Percentiles rank a stretch among this genome's conserved stretches.
phyloP scores from a whole-genome alignment of 2,888 invertebrate species.

The Drosophila helvetica region DNA sequence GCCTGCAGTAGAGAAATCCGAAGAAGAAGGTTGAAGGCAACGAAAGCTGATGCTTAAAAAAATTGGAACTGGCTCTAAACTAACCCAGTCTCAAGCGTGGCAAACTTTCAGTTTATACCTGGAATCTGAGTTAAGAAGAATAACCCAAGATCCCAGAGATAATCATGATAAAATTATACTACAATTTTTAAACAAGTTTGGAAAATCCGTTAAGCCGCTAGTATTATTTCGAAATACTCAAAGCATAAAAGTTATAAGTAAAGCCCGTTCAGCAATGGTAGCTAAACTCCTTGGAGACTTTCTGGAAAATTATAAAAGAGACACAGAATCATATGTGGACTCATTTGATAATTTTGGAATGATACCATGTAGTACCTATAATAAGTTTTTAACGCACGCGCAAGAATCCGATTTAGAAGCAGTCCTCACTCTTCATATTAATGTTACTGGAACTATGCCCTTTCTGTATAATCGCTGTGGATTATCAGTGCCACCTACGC shows the following conservation, averaged over 20 bases:
- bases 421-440: conserved; percentile 82
- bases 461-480: conserved; percentile 83
- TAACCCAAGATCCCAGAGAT: conserved; percentile 84
- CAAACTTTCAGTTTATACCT: conserved; percentile 92
- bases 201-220: conserved; percentile 89
- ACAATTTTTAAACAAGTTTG: conserved; percentile 90
- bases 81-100: conserved; percentile 88
- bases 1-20: conserved; percentile 82
- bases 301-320: conserved; percentile 91
- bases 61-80: conserved; percentile 87
- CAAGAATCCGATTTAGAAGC: conserved; percentile 83
- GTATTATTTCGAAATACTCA: conserved; percentile 86
- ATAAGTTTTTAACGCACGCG: conserved; percentile 87
- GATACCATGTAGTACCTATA: conserved; percentile 85
- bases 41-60: conserved; percentile 84
- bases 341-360: conserved; percentile 87
- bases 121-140: conserved; percentile 89
- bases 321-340: conserved; percentile 91
- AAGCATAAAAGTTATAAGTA: conserved; percentile 88
- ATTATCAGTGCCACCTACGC: conserved; percentile 79
- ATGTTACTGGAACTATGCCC: conserved; percentile 82
- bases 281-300: conserved; percentile 93
- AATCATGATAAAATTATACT: conserved; percentile 87
- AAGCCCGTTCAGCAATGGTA: conserved; percentile 92
- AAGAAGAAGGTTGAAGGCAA: conserved; percentile 80